Conservation (phyloP, 2,888 invertebrate species). For the Colletes collaris region DNA sequence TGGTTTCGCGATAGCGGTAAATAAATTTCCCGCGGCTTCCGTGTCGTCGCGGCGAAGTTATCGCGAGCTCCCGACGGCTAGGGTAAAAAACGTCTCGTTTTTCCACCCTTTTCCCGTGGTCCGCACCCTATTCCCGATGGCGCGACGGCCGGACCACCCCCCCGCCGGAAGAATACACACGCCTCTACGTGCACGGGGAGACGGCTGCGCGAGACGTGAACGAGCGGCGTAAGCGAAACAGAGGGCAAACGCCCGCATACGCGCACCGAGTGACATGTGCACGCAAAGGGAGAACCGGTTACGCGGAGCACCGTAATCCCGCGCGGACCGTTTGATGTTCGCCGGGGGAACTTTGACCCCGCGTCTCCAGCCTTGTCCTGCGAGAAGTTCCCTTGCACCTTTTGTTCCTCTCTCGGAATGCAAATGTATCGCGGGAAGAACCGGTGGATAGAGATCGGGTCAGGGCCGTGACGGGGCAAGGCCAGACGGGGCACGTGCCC, state of each 20-base stretch:
- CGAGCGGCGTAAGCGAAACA: constrained; percentile 47
- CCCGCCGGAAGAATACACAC: constrained; percentile 48
- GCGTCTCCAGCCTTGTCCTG: constrained; percentile 21
- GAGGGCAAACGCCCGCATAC: constrained; percentile 66
- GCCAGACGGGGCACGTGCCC: too few relatives aligned
- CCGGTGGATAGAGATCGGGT: too few relatives aligned
- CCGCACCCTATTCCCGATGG: constrained; percentile 37
- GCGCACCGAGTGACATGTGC: constrained; percentile 72
- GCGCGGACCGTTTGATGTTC: constrained; percentile 76
- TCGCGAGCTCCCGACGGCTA: constrained; percentile 15
- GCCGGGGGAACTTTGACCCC: constrained; percentile 64
- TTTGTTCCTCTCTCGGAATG: not conserved
- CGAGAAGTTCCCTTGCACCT: not conserved
- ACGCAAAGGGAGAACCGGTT: constrained; percentile 58
- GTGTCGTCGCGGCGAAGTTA: constrained; percentile 16
- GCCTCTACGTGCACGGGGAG: constrained; percentile 25
- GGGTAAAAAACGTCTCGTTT: constrained; percentile 17
- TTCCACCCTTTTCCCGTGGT: not conserved
- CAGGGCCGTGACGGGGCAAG: too few relatives aligned
- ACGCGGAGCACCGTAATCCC: constrained; percentile 70
- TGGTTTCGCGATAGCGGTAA: not conserved
- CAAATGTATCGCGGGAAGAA: not conserved
- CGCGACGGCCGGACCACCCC: constrained; percentile 31
- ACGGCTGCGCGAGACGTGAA: constrained; percentile 63
- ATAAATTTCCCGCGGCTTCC: constrained; percentile 5